Conservation (phyloP, 2,113 vertebrate species). For the Malaclemys terrapin region DNA sequence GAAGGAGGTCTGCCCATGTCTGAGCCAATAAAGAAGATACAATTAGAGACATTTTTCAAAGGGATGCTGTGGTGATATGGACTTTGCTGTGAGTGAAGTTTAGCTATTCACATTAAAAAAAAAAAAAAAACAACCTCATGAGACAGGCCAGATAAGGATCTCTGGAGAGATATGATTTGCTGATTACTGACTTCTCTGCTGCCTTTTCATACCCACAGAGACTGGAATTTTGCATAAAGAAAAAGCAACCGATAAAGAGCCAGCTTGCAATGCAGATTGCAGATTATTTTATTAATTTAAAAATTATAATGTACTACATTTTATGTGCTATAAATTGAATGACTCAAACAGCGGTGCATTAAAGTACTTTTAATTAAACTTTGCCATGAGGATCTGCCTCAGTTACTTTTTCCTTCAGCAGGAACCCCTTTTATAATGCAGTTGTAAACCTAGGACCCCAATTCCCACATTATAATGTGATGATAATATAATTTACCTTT, state of each 20-base stretch:
- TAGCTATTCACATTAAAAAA: not conserved
- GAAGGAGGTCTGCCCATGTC: not conserved
- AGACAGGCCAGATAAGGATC: slow-evolving; percentile 41
- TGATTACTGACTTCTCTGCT: slow-evolving; percentile 23
- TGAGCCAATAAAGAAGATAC: slow-evolving; percentile 33
- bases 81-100: slow-evolving; percentile 16
- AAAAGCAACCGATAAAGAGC: slow-evolving; percentile 57
- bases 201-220: not conserved
- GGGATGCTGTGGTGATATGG: not conserved
- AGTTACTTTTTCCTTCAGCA: slow-evolving; percentile 15
- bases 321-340: slow-evolving; percentile 56
- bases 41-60: slow-evolving; percentile 11
- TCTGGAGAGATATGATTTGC: not conserved
- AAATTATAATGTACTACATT: slow-evolving; percentile 58
- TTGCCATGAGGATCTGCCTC: not conserved
- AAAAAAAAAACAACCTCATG: not conserved
- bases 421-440: slow-evolving; percentile 3
- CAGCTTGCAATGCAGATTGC: slow-evolving; percentile 24
- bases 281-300: slow-evolving; percentile 72
- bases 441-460: not conserved
- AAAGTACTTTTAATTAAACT: slow-evolving; percentile 57
- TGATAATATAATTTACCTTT: slow-evolving; percentile 36
- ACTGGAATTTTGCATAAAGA: slow-evolving; percentile 32
- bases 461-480: not conserved
- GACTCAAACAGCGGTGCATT: slow-evolving; percentile 32